Base-by-base conservation (phyloP, 2,888 invertebrate genomes). In the Phymatocera aterrima region DNA sequence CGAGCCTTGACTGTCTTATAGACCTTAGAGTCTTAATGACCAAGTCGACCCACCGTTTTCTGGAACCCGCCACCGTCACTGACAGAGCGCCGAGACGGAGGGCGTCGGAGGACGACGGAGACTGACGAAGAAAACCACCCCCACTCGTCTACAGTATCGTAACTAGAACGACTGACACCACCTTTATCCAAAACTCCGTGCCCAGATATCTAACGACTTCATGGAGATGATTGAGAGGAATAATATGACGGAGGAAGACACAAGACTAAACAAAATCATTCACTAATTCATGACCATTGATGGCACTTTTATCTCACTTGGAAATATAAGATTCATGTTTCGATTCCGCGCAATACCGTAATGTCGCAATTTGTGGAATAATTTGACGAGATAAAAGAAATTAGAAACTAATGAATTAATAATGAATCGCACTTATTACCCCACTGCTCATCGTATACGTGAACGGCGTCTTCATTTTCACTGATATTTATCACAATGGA, bases 21-120 rank as follows among this genome's bases (percentile, higher is more conserved):
- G 72, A 68, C 34, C 24, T 51, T 72, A 72, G 48, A 72, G 51
- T 84, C 57, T 83, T 80, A 80, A 84, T 83, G 74, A 82, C 80
- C 54, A 57, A 75, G 46, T 48, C 37, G 64, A 40, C 61, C 60
- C 57, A 61, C 48, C 74, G 75, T 60, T 72, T 60, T 48, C 51
- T 51, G 60, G 77, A 46, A 77, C 61, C 48, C 64, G 79, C 61
- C 75, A 65, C 43, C 75, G 79, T 77, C 43, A 48, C 34, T 51
- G 77, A 65, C 64, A 51, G 64, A 54, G 65, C 77, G 51, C 65
- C 65, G 65, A 48, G 65, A 40, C 77, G 54, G 54, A 51, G 77
- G 64, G 65, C 65, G 64, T 68, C 68, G 65, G 46, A 68, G 68
- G 65, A 21, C 64, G 68, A 68, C 65, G 77, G 51, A 65, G 68